Evolutionary conservation across 2,113 vertebrate genomes (phyloP).

Genomic region (Syngnathus floridae): DNA sequence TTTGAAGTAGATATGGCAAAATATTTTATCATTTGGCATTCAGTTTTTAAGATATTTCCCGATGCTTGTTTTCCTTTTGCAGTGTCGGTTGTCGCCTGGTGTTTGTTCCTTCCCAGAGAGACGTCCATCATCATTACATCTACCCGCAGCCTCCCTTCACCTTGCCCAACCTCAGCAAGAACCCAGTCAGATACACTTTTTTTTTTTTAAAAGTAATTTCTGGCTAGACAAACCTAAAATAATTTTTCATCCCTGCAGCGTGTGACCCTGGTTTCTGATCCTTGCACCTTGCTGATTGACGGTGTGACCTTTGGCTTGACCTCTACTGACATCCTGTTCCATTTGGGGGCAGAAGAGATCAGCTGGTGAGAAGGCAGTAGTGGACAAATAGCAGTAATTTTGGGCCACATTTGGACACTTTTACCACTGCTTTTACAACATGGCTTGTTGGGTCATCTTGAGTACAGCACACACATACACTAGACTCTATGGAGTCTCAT

Average conservation of each 20-base stretch:
- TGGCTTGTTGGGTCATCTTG: no score
- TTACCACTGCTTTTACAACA: background rate
- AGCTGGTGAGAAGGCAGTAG: conserved; percentile 70
- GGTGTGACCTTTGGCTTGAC: conserved; percentile 80
- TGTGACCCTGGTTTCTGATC: conserved; percentile 81
- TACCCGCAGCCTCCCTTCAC: conserved; percentile 86
- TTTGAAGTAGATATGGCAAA: no score
- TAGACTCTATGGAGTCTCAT: background rate
- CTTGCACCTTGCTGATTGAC: conserved; percentile 81
- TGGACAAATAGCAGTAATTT: background rate
- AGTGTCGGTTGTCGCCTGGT: conserved; percentile 74
- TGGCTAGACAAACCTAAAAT: background rate
- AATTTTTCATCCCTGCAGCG: conserved; percentile 60
- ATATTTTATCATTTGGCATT: background rate
- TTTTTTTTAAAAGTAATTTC: no score
- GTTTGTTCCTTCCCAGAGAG: conserved; percentile 81
- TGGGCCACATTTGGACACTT: background rate
- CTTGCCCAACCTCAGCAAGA: conserved; percentile 63
- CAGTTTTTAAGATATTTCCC: background rate
- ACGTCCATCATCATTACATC: conserved; percentile 78
- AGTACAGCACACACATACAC: no score
- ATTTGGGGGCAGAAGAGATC: conserved; percentile 90
- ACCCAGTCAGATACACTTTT: conserved; percentile 54
- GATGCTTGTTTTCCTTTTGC: background rate
- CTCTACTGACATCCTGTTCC: conserved; percentile 85